Evolutionary conservation across 1,140 invertebrate species (phyloP).

Genomic region (Paraescarpia echinospica): DNA sequence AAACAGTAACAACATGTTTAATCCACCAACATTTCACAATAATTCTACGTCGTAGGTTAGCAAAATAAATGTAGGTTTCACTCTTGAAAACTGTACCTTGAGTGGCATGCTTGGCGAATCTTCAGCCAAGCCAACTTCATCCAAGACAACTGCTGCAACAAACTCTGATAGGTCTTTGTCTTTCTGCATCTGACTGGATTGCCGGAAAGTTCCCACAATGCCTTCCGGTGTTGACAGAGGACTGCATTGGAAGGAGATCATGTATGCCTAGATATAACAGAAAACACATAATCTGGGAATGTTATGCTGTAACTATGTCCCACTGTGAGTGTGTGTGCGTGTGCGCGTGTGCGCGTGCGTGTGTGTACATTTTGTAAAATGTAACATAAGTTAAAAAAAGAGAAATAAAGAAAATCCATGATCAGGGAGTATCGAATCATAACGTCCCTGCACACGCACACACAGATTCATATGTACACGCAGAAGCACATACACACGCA

Average conservation of each 20-base stretch:
- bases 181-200: slow-evolving; percentile 47
- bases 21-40: no score
- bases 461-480: no score
- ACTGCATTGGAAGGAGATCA: slow-evolving; percentile 54
- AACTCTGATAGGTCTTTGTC: slow-evolving; percentile 43
- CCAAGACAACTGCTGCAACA: slow-evolving; percentile 50
- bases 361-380: no score
- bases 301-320: no score
- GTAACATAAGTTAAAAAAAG: no score
- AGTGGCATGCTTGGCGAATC: slow-evolving; percentile 49
- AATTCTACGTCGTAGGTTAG: background rate
- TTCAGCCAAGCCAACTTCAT: slow-evolving; percentile 53
- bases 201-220: slow-evolving; percentile 46
- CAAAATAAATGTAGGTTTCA: background rate
- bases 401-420: no score
- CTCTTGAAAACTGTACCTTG: slow-evolving; percentile 36
- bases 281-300: background rate
- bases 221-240: slow-evolving; percentile 50
- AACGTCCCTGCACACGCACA: background rate
- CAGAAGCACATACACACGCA: no score
- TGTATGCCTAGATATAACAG: slow-evolving; percentile 37
- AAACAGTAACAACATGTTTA: no score
- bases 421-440: no score
- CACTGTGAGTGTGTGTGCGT: no score
- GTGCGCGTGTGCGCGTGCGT: no score